Evolutionary conservation across 1,140 invertebrate species (phyloP).

Genomic region (Pogonomyrmex californicus): DNA sequence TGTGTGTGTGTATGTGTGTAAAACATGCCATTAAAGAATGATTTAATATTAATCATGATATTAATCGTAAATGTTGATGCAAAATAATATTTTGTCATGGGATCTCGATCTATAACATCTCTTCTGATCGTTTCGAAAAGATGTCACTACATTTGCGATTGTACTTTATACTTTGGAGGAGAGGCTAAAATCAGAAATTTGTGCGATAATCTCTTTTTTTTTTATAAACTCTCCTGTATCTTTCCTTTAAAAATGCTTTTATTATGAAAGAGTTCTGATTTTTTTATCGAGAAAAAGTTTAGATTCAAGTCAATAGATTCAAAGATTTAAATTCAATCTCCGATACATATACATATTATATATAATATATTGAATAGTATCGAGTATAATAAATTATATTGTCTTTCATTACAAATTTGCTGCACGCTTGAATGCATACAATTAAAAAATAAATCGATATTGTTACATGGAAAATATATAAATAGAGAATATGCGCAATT

Average conservation of each 20-base stretch:
- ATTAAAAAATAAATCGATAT: background rate
- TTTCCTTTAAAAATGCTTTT: background rate
- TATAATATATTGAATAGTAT: background rate
- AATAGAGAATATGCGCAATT: background rate
- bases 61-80: too few species aligned
- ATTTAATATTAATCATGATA: too few species aligned
- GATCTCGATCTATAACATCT: background rate
- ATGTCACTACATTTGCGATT: constrained; percentile 1
- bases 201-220: constrained; percentile 22
- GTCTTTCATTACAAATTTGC: background rate
- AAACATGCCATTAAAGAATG: too few species aligned
- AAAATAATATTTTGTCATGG: too few species aligned
- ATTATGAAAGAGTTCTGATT: background rate
- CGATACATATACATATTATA: background rate
- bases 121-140: constrained; percentile 2
- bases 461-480: background rate
- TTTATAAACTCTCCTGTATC: background rate
- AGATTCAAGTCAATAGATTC: background rate
- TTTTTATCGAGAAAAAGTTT: background rate
- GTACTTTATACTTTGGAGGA: constrained; percentile 6
- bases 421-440: background rate
- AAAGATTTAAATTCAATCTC: background rate
- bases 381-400: too few species aligned
- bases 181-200: background rate
- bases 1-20: too few species aligned